Evolutionary conservation across 2,888 invertebrate genomes (phyloP), one percentile per base, ranked within the genome.

Genomic region (Drosophila antonietae): DNA sequence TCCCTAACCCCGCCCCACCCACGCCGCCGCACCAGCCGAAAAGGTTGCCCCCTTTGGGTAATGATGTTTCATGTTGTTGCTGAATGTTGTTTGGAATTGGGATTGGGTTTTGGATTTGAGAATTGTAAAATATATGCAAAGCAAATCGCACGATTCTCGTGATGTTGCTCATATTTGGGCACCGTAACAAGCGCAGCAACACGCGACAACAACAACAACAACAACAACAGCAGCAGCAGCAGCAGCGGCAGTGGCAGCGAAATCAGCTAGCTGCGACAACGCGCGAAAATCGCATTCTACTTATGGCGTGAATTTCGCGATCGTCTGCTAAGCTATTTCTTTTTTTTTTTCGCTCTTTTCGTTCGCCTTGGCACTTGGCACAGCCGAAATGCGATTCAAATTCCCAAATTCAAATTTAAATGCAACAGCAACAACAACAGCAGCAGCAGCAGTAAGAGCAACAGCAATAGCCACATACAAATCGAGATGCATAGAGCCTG

Each of bases 141-240:
- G 87, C 82, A 89, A 89, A 84, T 85, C 90, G 90, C 90, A 90
- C 90, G 90, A 91, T 90, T 91, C 90, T 90, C 90, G 90, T 90
- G 90, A 90, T 90, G 90, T 87, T 91, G 90, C 91, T 91, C 91
- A 90, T 91, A 91, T 91, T 90, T 90, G 91, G 90, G 84, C 90
- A 90, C 73, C 84, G 82, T 87, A 81, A 89, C 82, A 89, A 87
- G 90, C 81, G 71, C 78, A 73, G 81, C 90, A 86, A 88, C 89
- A 81, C 89, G 80, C 80, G 78, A 79, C 81, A 80, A 76, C 81
- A 80, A 68, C 75, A 80, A 67, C 76, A 81, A 31, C 69, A 68
- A 37, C 67, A 18, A 20, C 1, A n/a, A 14, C 58, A 58, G 1
- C 28, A 39, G 3, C 55, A 23, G 20, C 73, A 39, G 41, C 51